These are phyloP conservation scores for Macaca nemestrina DNA, from an alignment of 2,113 vertebrate genomes.

Conservation along the genomic window DNA sequence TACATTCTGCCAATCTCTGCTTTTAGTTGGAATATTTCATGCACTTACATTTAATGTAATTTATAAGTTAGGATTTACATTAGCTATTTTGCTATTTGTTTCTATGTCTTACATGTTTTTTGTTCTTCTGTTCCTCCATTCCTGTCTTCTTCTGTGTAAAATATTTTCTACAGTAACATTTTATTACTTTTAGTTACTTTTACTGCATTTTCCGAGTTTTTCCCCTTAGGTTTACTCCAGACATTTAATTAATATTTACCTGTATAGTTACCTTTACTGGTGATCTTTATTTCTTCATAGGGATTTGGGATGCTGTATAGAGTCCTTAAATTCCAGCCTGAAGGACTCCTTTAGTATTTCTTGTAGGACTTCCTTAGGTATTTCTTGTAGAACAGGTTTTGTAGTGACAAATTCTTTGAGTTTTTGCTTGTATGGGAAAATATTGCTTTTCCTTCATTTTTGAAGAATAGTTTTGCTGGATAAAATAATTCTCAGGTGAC, in stretches of 20 bases:
- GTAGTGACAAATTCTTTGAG: neutral
- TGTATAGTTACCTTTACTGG: neutral
- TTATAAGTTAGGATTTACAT: neutral
- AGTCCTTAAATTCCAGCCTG: neutral
- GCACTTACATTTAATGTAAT: neutral
- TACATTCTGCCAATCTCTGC: neutral
- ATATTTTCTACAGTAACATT: neutral
- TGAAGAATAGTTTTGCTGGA: neutral
- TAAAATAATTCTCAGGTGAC: neutral
- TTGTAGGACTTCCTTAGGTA: neutral
- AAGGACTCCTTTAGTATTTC: neutral
- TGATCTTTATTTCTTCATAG: neutral
- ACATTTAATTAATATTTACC: neutral
- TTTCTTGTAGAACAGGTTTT: neutral
- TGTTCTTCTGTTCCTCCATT: neutral
- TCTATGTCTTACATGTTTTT: neutral
- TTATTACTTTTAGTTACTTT: neutral
- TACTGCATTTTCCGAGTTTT: neutral
- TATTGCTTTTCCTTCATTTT: neutral
- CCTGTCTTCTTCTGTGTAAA: neutral
- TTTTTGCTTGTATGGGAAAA: neutral
- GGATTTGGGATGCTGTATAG: neutral
- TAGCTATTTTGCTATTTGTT: neutral
- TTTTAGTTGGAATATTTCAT: neutral
- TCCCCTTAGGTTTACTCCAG: neutral